Base-by-base conservation (phyloP, 2,888 invertebrate species). In the Halocaridina rubra region DNA sequence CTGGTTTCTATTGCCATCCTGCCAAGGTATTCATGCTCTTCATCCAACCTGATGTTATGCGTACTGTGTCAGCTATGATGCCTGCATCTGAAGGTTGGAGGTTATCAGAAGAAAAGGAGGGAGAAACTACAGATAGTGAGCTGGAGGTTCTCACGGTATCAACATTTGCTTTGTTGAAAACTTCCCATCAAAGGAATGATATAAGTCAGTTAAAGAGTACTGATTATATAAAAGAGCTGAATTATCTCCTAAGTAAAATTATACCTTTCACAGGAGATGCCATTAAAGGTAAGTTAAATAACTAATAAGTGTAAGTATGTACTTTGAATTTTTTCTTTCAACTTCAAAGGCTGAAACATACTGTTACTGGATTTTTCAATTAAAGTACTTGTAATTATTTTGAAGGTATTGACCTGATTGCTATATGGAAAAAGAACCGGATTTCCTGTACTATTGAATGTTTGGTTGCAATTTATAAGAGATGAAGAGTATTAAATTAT, bases 81-180 rank as follows among this genome's bases (percentile, higher is more conserved):
- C 82, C 82, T 22, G 7, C 78, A 4, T 78, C 57, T 57, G 57
- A 82, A 13, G 82, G 78, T 2, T 82, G 82, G 82, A 82, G 39
- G 22, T 64, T 82, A 13, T 57, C 32, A 10, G 82, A 82, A 27
- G 71, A 57, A 27, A 59, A 61, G 30, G 33, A 78, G n/a, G 39
- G 61, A 13, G 61, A 72, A 16, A 13, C 13, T 22, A 7, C 4
- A 53, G 24, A 32, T 29, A 13, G 7, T 29, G 29, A 19, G 10
- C 32, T 80, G 16, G 69, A 69, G 16, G 57, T 5, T 19, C 29
- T 80, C 19, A 33, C 72, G 5, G 24, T 80, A 16, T 71, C 80
- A 22, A 72, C 72, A 22, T 80, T 80, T 80, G 80, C 61, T 32
- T 10, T 80, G 1, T 24, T 80, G 27, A 72, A 57, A 29, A n/a